These are phyloP conservation scores for Papilio glaucus DNA, from an alignment of 1,140 invertebrate genomes.

Conservation along the genomic window DNA sequence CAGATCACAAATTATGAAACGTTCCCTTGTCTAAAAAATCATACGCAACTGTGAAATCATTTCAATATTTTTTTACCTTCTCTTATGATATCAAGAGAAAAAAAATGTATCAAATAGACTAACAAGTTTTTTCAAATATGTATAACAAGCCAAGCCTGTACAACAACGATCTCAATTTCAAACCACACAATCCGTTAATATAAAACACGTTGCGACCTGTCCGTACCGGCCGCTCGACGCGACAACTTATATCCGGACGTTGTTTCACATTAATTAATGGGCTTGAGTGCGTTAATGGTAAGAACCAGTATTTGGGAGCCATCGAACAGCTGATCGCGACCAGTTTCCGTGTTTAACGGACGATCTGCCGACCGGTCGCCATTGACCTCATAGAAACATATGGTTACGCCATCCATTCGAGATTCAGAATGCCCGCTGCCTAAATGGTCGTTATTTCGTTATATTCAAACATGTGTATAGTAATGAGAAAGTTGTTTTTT, in stretches of 20 bases:
- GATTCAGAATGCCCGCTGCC: background rate
- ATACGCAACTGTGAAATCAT: too few relatives aligned
- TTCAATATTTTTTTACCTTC: too few relatives aligned
- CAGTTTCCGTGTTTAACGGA: constrained; percentile 36
- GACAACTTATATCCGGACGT: constrained; percentile 14
- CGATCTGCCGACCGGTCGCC: constrained; percentile 11
- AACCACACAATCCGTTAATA: background rate
- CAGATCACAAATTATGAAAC: too few relatives aligned
- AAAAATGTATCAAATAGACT: too few relatives aligned
- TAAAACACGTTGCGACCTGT: background rate
- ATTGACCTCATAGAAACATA: constrained; percentile 36
- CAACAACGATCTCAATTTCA: background rate
- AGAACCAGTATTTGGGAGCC: constrained; percentile 15
- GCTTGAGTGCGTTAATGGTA: too few relatives aligned
- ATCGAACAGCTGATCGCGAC: constrained; percentile 27
- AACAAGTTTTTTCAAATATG: too few relatives aligned
- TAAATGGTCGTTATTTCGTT: constrained; percentile 21
- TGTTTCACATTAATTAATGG: background rate
- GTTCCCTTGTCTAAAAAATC: too few relatives aligned
- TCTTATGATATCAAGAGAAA: too few relatives aligned
- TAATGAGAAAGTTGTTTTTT: constrained; percentile 15
- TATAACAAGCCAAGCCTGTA: background rate
- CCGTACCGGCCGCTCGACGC: background rate
- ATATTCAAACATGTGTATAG: constrained; percentile 4
- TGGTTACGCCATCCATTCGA: constrained; percentile 28